Conservation (phyloP, 2,888 invertebrate genomes). For the Drosophila pseudotakahashii region DNA sequence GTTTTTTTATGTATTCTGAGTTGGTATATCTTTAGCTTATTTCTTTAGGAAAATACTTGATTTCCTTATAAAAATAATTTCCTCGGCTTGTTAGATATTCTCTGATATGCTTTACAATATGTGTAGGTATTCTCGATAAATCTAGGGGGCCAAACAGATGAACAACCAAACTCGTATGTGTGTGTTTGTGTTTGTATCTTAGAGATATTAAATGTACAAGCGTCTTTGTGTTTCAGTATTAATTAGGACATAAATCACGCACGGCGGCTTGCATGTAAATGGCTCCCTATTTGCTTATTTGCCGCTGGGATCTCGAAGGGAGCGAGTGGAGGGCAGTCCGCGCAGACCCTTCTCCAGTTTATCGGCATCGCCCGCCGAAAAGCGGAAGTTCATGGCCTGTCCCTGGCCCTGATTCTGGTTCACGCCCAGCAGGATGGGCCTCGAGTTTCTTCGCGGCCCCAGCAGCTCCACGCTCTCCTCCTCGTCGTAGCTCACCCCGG, state of each 20-base stretch:
- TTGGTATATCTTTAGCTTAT: constrained; percentile 24
- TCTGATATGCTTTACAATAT: constrained; percentile 45
- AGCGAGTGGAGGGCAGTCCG: constrained; percentile 87
- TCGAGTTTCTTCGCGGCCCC: constrained; percentile 51
- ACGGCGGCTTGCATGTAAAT: constrained; percentile 51
- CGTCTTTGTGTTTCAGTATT: constrained; percentile 78
- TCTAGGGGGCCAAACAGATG: constrained; percentile 26
- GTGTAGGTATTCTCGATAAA: constrained; percentile 11
- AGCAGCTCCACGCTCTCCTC: constrained; percentile 71
- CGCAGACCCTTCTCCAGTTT: constrained; percentile 86
- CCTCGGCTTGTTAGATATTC: constrained; percentile 1
- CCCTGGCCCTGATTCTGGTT: constrained; percentile 38
- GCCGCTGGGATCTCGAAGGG: constrained; percentile 85
- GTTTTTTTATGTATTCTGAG: constrained; percentile 15
- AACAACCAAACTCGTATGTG: constrained; percentile 39
- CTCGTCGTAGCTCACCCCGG: constrained; percentile 49
- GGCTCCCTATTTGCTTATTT: constrained; percentile 48
- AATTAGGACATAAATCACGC: constrained; percentile 76
- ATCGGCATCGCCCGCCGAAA: constrained; percentile 89
- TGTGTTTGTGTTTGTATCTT: constrained; percentile 57
- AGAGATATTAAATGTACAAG: constrained; percentile 77
- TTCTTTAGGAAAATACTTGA: constrained; percentile 17
- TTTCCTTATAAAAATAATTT: constrained; percentile 58
- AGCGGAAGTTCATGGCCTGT: constrained; percentile 85
- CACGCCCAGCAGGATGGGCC: constrained; percentile 61